Evolutionary conservation across 2,888 invertebrate genomes (phyloP).

Genomic region (Lacanobia oleracea): DNA sequence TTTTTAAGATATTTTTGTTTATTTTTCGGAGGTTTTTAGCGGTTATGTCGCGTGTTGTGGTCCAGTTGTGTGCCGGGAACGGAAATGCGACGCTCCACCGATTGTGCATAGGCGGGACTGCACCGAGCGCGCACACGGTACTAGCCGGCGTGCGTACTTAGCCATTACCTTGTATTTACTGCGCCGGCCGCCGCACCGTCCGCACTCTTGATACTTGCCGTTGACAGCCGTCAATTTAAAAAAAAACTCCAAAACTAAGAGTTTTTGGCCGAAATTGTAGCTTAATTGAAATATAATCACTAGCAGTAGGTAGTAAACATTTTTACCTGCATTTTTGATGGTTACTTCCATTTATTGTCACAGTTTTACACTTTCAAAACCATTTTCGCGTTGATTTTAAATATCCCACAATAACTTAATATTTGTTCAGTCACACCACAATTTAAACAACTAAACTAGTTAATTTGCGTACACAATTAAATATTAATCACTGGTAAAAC

Average conservation of each 20-base stretch:
- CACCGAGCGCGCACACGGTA: constrained; percentile 90
- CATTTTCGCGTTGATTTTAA: not conserved
- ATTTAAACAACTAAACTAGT: not conserved
- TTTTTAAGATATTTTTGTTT: constrained; percentile 76
- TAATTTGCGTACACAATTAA: not conserved
- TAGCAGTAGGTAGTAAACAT: not conserved
- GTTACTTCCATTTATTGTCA: not conserved
- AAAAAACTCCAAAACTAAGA: not conserved
- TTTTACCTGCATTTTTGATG: not conserved
- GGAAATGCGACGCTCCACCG: constrained; percentile 89
- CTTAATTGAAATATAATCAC: not conserved
- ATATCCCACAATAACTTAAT: not conserved
- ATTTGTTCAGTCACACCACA: not conserved
- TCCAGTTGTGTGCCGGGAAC: constrained; percentile 81
- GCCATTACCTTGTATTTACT: constrained; percentile 91
- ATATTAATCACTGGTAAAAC: constrained; percentile 2
- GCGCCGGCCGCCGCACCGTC: constrained; percentile 77
- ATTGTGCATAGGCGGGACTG: constrained; percentile 91
- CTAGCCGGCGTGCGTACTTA: constrained; percentile 90
- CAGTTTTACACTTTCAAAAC: not conserved
- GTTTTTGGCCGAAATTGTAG: not conserved
- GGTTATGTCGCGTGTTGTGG: constrained; percentile 87
- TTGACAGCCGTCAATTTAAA: constrained; percentile 22
- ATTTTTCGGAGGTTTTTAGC: constrained; percentile 86
- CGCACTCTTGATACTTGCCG: constrained; percentile 81